A percentile compares a stretch with the other conserved stretches of the same genome.
Conservation (phyloP, 2,113 vertebrate species). For the Centropus bengalensis region DNA sequence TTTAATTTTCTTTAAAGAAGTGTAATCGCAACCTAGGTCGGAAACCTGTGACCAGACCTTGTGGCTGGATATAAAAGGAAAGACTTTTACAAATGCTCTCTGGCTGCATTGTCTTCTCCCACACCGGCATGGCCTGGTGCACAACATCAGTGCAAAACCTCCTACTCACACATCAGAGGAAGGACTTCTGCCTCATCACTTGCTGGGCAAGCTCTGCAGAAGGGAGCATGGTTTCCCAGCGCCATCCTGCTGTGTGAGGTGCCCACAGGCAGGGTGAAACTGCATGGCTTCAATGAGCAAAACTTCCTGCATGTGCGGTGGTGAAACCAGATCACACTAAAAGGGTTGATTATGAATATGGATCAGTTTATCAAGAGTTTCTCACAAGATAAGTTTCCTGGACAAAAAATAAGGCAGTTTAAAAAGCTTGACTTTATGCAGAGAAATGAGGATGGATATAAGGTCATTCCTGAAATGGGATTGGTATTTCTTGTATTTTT, state of each 20-base stretch:
- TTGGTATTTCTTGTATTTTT: neutral
- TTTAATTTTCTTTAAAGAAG: neutral
- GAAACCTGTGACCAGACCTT: neutral
- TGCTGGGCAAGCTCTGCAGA: neutral
- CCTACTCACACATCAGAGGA: neutral
- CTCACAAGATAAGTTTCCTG: neutral
- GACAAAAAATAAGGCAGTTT: neutral
- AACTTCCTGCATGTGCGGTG: neutral
- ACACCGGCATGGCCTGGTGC: neutral
- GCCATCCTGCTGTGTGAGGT: neutral
- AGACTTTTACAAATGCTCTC: neutral
- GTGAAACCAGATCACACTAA: neutral
- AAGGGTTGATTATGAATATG: neutral
- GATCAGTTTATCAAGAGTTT: neutral
- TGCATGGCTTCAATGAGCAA: neutral
- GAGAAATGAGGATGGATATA: neutral
- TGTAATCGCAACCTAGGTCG: neutral
- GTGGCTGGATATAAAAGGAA: neutral
- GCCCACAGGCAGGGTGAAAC: neutral
- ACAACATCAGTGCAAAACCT: neutral
- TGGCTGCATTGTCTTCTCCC: neutral
- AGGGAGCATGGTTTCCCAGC: fast-evolving
- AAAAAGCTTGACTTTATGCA: neutral
- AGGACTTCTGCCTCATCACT: neutral
- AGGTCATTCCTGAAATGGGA: neutral